These are phyloP conservation scores for Acanthurus leucopareius DNA, from an alignment of 2,797 vertebrate species.

Conservation along the genomic window DNA sequence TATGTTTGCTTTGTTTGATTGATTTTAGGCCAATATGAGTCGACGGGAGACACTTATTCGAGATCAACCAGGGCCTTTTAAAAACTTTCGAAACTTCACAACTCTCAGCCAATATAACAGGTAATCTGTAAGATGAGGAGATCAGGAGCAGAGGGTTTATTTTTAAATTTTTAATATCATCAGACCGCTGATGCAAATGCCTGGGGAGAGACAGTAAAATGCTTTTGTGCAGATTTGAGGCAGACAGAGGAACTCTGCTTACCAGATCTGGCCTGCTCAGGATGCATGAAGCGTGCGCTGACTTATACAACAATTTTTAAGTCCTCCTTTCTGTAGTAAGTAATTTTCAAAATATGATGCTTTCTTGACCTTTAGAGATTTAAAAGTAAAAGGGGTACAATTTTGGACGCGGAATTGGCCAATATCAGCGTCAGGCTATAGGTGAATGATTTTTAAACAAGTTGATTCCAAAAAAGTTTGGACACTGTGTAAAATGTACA, in stretches of 20 bases:
- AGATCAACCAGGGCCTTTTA: background rate
- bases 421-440: background rate
- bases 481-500: too few species aligned
- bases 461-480: too few species aligned
- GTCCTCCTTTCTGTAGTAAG: too few species aligned
- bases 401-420: background rate
- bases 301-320: background rate
- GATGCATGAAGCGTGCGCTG: background rate
- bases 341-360: background rate
- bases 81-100: background rate
- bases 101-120: background rate
- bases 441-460: background rate
- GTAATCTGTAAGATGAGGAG: background rate
- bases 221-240: constrained; percentile 6
- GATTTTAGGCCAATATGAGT: background rate
- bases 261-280: background rate
- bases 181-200: background rate
- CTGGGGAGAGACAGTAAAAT: background rate
- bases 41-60: background rate
- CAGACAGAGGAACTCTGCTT: background rate
- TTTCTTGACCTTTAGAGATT: background rate
- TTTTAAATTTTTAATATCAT: constrained; percentile 24
- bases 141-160: constrained; percentile 1
- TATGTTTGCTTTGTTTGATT: background rate
- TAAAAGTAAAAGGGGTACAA: background rate